Evolutionary conservation across 2,797 vertebrate genomes (phyloP).

Genomic region (Emys orbicularis): DNA sequence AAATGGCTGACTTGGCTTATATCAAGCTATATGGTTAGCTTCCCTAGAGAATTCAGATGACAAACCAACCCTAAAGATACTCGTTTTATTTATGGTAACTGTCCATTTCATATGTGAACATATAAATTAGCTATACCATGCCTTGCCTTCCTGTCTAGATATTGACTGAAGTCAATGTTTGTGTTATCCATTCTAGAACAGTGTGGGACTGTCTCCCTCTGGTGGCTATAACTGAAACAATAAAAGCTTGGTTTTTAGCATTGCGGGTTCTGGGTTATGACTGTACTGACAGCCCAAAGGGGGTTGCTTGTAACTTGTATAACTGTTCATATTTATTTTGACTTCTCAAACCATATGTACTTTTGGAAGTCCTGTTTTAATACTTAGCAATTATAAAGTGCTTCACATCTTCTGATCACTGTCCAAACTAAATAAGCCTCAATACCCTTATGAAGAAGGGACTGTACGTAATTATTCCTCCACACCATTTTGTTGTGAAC

Average conservation of each 20-base stretch:
- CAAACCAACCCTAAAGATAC: background rate
- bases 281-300: background rate
- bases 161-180: background rate
- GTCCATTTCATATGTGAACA: background rate
- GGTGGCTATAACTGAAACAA: background rate
- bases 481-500: background rate
- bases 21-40: background rate
- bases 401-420: background rate
- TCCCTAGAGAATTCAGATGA: background rate
- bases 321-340: accelerated
- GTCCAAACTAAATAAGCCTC: background rate
- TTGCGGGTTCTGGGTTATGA: background rate
- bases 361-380: background rate
- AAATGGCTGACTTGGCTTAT: background rate
- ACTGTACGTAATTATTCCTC: too few species aligned
- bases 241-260: background rate
- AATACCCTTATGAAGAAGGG: background rate
- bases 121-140: background rate
- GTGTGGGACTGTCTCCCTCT: background rate
- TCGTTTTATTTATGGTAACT: too few species aligned
- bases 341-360: background rate
- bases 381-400: background rate
- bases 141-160: background rate
- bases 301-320: background rate
- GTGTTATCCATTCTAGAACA: background rate